Evolutionary conservation across 2,888 invertebrate genomes (phyloP).

Genomic region (Crioceris asparagi): DNA sequence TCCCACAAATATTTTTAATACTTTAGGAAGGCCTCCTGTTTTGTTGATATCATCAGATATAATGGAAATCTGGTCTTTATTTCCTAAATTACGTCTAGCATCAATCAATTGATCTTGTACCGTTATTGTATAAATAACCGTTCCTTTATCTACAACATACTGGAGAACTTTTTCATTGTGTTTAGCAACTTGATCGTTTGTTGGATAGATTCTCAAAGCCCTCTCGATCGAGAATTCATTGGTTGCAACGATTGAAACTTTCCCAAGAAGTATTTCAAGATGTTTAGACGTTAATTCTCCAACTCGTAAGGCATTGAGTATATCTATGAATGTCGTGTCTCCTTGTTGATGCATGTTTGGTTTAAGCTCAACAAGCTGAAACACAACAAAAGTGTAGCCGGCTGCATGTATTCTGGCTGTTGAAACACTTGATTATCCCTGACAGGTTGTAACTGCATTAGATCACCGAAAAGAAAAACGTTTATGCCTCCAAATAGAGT

Average conservation of each 20-base stretch:
- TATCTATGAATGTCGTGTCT: conserved; percentile 7
- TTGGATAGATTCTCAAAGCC: conserved; percentile 4
- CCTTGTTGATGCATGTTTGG: conserved; percentile 10
- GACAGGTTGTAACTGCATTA: conserved; percentile 6
- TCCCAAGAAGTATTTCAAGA: conserved; percentile 1
- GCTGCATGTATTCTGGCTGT: conserved; percentile 5
- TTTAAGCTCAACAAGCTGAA: conserved; percentile 6
- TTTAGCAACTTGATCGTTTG: conserved; percentile 7
- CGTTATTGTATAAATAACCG: conserved; percentile 5
- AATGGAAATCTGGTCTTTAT: conserved; percentile 8
- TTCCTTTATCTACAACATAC: conserved; percentile 4
- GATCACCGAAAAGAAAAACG: conserved; percentile 5
- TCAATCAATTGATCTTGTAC: conserved; percentile 8
- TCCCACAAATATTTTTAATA: conserved; percentile 17
- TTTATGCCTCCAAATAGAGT: conserved; percentile 4
- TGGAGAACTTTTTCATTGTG: conserved; percentile 6
- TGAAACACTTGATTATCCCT: conserved; percentile 7
- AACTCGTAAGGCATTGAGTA: conserved; percentile 8
- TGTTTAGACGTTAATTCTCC: conserved; percentile 6
- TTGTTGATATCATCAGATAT: no score
- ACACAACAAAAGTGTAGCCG: conserved; percentile 9
- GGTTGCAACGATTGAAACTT: background rate
- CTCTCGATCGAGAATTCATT: conserved; percentile 5
- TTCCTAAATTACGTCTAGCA: no score
- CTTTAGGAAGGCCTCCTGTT: conserved; percentile 16